A percentile compares a stretch with the other conserved stretches of the same genome.
Evolutionary conservation across 2,113 vertebrate species (phyloP).

Genomic region (Chamaea fasciata): DNA sequence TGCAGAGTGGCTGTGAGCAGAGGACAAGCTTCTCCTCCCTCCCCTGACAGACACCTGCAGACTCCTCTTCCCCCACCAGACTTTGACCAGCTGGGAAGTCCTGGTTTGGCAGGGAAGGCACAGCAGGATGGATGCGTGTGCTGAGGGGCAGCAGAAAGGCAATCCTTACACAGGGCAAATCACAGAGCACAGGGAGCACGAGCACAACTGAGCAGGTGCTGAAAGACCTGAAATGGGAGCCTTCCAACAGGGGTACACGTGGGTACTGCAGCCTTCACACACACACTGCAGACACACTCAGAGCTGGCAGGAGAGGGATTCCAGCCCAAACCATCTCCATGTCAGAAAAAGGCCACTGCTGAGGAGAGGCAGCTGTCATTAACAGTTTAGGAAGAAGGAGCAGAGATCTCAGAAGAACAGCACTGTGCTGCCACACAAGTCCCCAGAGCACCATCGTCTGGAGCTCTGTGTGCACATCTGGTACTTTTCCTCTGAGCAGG

Average conservation of each 20-base stretch:
- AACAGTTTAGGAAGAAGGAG: not conserved
- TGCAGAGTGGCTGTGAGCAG: not conserved
- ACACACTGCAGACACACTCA: not conserved
- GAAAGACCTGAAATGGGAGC: not conserved
- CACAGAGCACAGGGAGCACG: rapidly evolving
- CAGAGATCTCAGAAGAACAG: not conserved
- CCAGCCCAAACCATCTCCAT: not conserved
- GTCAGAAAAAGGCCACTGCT: not conserved
- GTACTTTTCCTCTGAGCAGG: not conserved
- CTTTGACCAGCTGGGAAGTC: not conserved
- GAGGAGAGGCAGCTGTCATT: not conserved
- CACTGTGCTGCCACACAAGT: not conserved
- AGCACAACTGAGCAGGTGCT: not conserved
- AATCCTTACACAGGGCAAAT: not conserved
- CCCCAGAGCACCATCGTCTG: not conserved
- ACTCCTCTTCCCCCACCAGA: too few relatives aligned
- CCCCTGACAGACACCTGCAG: too few relatives aligned
- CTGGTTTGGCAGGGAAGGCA: not conserved
- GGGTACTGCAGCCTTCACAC: too few relatives aligned
- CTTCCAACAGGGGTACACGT: rapidly evolving
- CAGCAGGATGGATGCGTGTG: not conserved
- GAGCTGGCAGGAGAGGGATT: not conserved
- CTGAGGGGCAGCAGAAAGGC: not conserved
- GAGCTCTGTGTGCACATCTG: not conserved
- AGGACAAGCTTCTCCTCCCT: not conserved